These are phyloP conservation scores for Mystacides longicornis DNA, from an alignment of 2,888 invertebrate species.

Conservation along the genomic window DNA sequence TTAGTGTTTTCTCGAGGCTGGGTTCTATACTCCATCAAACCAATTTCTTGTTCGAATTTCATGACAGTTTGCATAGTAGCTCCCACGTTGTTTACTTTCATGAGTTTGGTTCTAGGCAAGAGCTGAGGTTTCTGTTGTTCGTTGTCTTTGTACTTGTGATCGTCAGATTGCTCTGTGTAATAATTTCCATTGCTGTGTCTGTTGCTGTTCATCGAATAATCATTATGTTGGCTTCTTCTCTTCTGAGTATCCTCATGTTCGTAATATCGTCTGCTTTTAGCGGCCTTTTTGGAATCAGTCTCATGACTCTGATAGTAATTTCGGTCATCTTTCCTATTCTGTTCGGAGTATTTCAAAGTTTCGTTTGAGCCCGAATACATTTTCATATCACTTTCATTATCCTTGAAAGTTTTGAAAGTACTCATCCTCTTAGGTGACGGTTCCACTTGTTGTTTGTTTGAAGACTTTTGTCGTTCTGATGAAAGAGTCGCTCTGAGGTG, in stretches of 20 bases:
- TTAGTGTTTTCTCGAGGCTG: slow-evolving; percentile 36
- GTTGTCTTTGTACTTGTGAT: slow-evolving; percentile 49
- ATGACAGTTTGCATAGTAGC: slow-evolving; percentile 29
- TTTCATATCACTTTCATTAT: slow-evolving; percentile 45
- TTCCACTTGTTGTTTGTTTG: slow-evolving; percentile 36
- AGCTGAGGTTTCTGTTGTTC: slow-evolving; percentile 51
- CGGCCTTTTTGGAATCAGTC: slow-evolving; percentile 48
- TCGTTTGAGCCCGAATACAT: slow-evolving; percentile 47
- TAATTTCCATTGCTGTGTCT: slow-evolving; percentile 20
- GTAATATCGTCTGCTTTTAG: slow-evolving; percentile 45
- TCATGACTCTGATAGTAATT: slow-evolving; percentile 30
- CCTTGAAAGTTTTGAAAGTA: slow-evolving; percentile 46
- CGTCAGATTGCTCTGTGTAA: slow-evolving; percentile 41
- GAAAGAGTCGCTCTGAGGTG: slow-evolving; percentile 42
- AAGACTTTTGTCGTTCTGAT: slow-evolving; percentile 38
- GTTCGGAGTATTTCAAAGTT: slow-evolving; percentile 44
- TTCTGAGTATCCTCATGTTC: slow-evolving; percentile 32
- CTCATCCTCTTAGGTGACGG: slow-evolving; percentile 42
- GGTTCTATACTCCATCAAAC: slow-evolving; percentile 38
- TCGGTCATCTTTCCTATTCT: slow-evolving; percentile 42
- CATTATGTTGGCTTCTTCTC: slow-evolving; percentile 13
- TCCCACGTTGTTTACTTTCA: slow-evolving; percentile 43
- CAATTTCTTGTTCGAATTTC: slow-evolving; percentile 34
- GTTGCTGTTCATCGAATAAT: slow-evolving; percentile 11
- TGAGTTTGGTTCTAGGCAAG: slow-evolving; percentile 62